Percentiles rank a stretch among this genome's conserved stretches.
Evolutionary conservation across 1,140 invertebrate genomes (phyloP).

Genomic region (Drosophila sturtevanti): DNA sequence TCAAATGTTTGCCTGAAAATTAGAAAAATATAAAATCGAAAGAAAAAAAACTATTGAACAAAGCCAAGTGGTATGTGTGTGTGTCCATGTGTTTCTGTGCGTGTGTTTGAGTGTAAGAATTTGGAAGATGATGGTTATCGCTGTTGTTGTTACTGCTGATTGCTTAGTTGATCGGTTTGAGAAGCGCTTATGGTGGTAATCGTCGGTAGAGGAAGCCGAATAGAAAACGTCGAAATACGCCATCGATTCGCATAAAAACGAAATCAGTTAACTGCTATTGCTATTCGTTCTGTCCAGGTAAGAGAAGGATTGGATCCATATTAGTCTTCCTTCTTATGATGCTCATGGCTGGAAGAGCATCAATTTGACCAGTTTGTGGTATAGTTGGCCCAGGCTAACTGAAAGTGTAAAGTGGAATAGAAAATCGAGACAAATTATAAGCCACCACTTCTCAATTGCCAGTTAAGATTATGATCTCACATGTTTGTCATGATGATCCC

Average conservation of each 20-base stretch:
- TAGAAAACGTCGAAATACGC: slow-evolving; percentile 51
- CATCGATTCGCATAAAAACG: slow-evolving; percentile 39
- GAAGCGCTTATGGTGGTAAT: background rate
- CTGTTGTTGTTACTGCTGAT: slow-evolving; percentile 11
- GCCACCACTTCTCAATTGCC: background rate
- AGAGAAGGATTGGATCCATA: slow-evolving; percentile 14
- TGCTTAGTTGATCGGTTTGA: slow-evolving; percentile 10
- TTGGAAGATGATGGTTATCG: background rate
- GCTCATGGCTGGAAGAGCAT: slow-evolving; percentile 40
- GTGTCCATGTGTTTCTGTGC: background rate
- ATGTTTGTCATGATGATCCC: slow-evolving; percentile 82
- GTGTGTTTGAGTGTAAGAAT: background rate
- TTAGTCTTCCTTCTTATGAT: slow-evolving; percentile 24
- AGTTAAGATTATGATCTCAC: slow-evolving; percentile 42
- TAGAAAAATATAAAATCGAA: slow-evolving; percentile 27
- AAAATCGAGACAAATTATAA: background rate
- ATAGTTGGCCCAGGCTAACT: slow-evolving; percentile 74
- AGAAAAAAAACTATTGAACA: slow-evolving; percentile 30
- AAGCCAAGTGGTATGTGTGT: slow-evolving; percentile 21
- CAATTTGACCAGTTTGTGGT: slow-evolving; percentile 81
- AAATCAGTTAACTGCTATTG: slow-evolving; percentile 29
- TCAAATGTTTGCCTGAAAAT: slow-evolving; percentile 19
- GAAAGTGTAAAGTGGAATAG: background rate
- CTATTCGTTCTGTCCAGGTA: slow-evolving; percentile 24
- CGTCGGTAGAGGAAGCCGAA: slow-evolving; percentile 36